A percentile compares a stretch with the other conserved stretches of the same genome.
Evolutionary conservation across 2,888 invertebrate species (phyloP).

Genomic region (Stomorhina lunata): DNA sequence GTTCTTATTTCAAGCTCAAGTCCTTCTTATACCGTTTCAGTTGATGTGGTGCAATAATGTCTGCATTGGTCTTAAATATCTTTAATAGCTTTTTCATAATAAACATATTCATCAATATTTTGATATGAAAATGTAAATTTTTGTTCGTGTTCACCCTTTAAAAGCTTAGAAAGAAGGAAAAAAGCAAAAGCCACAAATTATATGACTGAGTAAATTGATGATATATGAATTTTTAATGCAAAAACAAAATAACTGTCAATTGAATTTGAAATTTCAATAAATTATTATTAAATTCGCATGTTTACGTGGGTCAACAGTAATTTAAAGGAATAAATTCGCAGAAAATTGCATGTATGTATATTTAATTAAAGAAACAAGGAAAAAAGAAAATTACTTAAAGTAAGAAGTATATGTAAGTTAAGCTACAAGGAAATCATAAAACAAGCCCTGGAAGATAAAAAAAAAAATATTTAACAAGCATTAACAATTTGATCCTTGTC

Average conservation of each 20-base stretch:
- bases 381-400: neutral
- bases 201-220: conserved; percentile 44
- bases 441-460: neutral
- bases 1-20: too few relatives aligned
- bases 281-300: conserved; percentile 20
- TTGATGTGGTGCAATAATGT: too few relatives aligned
- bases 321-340: conserved; percentile 6
- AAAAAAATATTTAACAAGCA: neutral
- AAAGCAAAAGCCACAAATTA: conserved; percentile 36
- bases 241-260: conserved; percentile 29
- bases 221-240: conserved; percentile 32
- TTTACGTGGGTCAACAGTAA: neutral
- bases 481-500: neutral
- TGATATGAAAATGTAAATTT: too few relatives aligned
- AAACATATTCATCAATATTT: too few relatives aligned
- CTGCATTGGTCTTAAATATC: too few relatives aligned
- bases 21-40: too few relatives aligned
- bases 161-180: neutral
- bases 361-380: neutral
- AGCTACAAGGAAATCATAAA: too few relatives aligned
- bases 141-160: too few relatives aligned
- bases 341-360: neutral
- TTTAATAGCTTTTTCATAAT: too few relatives aligned
- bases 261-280: conserved; percentile 35
- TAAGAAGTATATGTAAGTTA: neutral